Evolutionary conservation across 2,113 vertebrate species (phyloP), one percentile per base, ranked within the genome.

Genomic region (Brachyhypopomus occidentalis): DNA sequence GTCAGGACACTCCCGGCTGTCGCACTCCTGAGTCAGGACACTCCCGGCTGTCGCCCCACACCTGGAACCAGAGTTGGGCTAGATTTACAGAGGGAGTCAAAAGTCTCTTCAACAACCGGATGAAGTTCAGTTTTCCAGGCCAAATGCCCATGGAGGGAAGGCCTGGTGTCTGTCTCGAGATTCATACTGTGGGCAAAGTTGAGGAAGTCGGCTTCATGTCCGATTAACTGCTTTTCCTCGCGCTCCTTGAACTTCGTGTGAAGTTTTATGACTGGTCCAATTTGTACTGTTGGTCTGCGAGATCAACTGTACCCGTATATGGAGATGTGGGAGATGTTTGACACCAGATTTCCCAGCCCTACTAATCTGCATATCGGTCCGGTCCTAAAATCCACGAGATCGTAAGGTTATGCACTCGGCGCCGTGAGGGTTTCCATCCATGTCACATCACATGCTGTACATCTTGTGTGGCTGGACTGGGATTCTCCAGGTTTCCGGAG

Each of bases 21-120:
- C n/a, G 78, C 82, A 59, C 82, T 91, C 90, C 88, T 90, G 90
- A 90, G 89, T 72, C 41, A 74, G 52, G 60, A 80, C 36, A 73
- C 69, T 70, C 55, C 59, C 67, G 45, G 58, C 56, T 34, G 27
- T 34, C 19, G 25, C 2, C 17, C 45, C 78, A 72, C 70, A 55
- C 20, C 3, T 55, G 56, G 30, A 58, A 75, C 56, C 36, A 22
- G 36, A 72, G 36, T 16, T 30, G 77, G 20, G 23, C 16, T 27
- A 34, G 11, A 60, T 1, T 59, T 36, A 4, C 8, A 14, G 45
- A 23, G 48, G 16, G 25, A 45, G 5, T 5, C 19, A 67, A 67
- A 30, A 34, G 27, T 67, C 30, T 67, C 30, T 52, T 12, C 30
- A 38, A 64, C 6, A 6, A 12, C 2, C 25, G 12, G 45, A 52